phyloP scores from a whole-genome alignment of 2,797 vertebrate species.

The Limnodromus scolopaceus region DNA sequence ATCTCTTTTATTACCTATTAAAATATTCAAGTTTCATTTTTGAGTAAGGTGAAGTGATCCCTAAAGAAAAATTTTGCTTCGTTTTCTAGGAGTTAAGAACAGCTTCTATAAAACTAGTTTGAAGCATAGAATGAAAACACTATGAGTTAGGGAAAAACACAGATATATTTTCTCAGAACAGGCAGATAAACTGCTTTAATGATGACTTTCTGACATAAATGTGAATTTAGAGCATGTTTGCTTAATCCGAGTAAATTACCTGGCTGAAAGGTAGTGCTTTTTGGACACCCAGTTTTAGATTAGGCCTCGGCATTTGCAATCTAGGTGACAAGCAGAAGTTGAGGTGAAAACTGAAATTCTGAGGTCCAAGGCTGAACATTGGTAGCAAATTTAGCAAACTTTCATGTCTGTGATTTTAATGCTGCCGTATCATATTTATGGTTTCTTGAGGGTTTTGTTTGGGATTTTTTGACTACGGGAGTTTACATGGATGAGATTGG shows the following conservation, averaged over 20 bases:
- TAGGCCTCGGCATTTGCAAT: neutral
- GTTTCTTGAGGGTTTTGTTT: neutral
- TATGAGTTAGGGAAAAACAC: neutral
- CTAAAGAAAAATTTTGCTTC: neutral
- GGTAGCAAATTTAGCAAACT: neutral
- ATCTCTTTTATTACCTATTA: rapidly evolving
- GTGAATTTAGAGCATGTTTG: neutral
- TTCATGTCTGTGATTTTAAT: neutral
- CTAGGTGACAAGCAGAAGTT: neutral
- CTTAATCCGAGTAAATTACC: neutral
- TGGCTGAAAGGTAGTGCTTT: neutral
- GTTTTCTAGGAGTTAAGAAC: neutral
- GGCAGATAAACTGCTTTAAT: neutral
- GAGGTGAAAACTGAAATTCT: neutral
- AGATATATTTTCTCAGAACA: neutral
- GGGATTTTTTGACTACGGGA: neutral
- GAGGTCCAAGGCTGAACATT: neutral
- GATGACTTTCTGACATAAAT: neutral
- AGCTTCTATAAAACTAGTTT: neutral
- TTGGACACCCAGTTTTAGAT: neutral
- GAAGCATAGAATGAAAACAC: neutral
- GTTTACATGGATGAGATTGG: neutral
- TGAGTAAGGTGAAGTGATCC: neutral
- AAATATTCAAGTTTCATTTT: neutral
- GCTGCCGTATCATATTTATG: neutral